These are phyloP conservation scores for Dermolepida albohirtum DNA, from an alignment of 2,888 invertebrate species.

Conservation along the genomic window DNA sequence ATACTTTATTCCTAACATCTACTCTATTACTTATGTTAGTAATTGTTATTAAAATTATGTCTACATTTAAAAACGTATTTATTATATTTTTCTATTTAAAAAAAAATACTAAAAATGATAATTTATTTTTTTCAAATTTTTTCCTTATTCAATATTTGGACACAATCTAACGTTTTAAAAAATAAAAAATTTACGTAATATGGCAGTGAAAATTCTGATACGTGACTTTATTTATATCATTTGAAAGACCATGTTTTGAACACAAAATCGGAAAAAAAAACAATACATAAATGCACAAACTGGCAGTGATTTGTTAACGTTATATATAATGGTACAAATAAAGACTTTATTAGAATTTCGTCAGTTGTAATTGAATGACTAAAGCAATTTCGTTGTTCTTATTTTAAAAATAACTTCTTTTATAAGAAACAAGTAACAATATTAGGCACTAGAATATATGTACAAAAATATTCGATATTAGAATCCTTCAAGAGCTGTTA, in stretches of 20 bases:
- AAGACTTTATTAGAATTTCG: constrained; percentile 35
- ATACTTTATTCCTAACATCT: constrained; percentile 31
- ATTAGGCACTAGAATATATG: constrained; percentile 8
- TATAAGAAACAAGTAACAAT: no score
- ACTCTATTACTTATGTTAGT: constrained; percentile 10
- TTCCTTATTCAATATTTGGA: constrained; percentile 24
- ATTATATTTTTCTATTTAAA: constrained; percentile 2
- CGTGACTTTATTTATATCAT: constrained; percentile 38
- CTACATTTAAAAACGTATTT: neutral
- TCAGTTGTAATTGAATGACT: neutral
- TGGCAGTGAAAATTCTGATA: constrained; percentile 44
- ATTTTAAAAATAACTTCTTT: no score
- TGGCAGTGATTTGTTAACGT: constrained; percentile 37
- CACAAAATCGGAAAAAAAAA: neutral
- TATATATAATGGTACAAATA: constrained; percentile 21
- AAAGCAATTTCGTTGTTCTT: neutral
- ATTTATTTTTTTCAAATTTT: neutral
- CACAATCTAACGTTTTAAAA: constrained; percentile 32
- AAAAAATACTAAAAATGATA: constrained; percentile 6
- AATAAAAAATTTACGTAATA: constrained; percentile 20
- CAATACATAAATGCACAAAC: neutral
- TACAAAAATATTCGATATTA: constrained; percentile 5
- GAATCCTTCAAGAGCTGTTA: constrained; percentile 20
- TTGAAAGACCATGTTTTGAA: neutral
- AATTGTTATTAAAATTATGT: constrained; percentile 12